These are phyloP conservation scores for Actinostola sp. DNA, from an alignment of 92 coral and sea anemone species.

Conservation along the genomic window DNA sequence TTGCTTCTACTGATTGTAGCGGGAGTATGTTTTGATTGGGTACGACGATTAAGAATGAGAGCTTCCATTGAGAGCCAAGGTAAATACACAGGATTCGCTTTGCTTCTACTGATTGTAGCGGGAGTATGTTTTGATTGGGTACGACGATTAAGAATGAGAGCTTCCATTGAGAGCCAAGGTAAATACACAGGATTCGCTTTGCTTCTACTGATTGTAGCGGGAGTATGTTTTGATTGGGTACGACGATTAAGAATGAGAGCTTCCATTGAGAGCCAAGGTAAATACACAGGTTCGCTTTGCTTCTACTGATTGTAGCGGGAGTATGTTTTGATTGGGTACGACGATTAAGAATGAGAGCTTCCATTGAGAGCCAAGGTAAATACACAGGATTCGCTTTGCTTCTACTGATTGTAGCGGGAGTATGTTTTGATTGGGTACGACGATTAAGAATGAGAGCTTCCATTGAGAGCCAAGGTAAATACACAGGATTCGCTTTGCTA, in stretches of 20 bases:
- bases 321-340: no score
- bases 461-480: slow-evolving; percentile 46
- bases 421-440: slow-evolving; percentile 45
- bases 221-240: slow-evolving; percentile 41
- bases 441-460: slow-evolving; percentile 37
- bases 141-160: slow-evolving; percentile 29
- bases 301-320: no score
- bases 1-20: slow-evolving; percentile 16
- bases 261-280: slow-evolving; percentile 26
- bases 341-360: no score
- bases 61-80: slow-evolving; percentile 15
- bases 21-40: slow-evolving; percentile 44
- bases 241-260: slow-evolving; percentile 29
- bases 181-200: slow-evolving; percentile 28
- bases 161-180: slow-evolving; percentile 25
- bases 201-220: slow-evolving; percentile 18
- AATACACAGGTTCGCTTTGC: no score
- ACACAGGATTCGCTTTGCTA: slow-evolving; percentile 27
- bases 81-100: slow-evolving; percentile 30
- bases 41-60: slow-evolving; percentile 33
- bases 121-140: slow-evolving; percentile 46
- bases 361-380: not conserved
- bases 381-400: slow-evolving; percentile 30
- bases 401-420: slow-evolving; percentile 24
- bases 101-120: slow-evolving; percentile 16